These are phyloP conservation scores for Agriopis leucophaearia DNA, from an alignment of 2,888 invertebrate genomes.

Conservation along the genomic window DNA sequence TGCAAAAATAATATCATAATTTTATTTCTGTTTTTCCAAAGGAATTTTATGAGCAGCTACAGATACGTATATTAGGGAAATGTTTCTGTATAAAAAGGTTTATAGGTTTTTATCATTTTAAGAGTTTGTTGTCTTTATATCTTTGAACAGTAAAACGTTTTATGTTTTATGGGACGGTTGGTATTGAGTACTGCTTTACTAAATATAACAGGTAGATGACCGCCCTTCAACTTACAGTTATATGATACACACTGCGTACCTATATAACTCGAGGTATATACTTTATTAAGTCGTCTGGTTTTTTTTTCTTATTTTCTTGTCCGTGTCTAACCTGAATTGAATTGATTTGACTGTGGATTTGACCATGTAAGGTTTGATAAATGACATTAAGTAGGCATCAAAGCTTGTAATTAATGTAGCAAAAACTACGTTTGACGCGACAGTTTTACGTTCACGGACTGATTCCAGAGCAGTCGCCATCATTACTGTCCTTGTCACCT, in stretches of 20 bases:
- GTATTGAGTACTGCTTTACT: not conserved
- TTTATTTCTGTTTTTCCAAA: slow-evolving; percentile 24
- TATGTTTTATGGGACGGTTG: slow-evolving; percentile 25
- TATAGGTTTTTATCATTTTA: slow-evolving; percentile 41
- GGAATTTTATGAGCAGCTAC: slow-evolving; percentile 25
- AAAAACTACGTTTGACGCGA: no score
- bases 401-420: no score
- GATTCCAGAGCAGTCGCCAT: not conserved
- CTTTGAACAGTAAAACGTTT: slow-evolving; percentile 34
- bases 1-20: slow-evolving; percentile 4
- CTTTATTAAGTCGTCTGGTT: no score
- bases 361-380: no score
- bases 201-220: not conserved
- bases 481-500: not conserved
- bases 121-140: slow-evolving; percentile 32
- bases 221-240: not conserved
- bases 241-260: not conserved
- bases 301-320: not conserved
- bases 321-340: not conserved
- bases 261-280: no score
- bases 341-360: no score
- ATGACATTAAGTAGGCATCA: no score
- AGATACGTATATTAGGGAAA: slow-evolving; percentile 44
- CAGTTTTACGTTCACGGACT: no score
- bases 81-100: slow-evolving; percentile 40